Conservation (phyloP, 2,888 invertebrate species). For the Patella pellucida region DNA sequence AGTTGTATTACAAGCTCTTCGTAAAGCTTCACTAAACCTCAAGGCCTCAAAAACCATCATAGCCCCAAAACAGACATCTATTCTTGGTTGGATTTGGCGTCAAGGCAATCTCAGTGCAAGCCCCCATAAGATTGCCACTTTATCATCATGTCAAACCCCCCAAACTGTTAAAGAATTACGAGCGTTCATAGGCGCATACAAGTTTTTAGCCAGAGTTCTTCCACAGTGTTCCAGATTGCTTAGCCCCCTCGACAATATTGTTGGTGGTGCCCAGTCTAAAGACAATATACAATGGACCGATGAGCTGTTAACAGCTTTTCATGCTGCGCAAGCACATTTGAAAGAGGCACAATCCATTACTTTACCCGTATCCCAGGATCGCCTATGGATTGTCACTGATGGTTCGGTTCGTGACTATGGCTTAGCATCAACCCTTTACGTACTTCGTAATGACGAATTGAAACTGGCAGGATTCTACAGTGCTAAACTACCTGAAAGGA, state of each 20-base stretch:
- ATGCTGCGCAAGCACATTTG: not conserved
- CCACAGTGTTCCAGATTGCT: not conserved
- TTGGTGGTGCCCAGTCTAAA: too few species aligned
- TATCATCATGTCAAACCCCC: not conserved
- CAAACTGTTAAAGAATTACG: not conserved
- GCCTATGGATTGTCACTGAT: not conserved
- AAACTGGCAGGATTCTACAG: too few species aligned
- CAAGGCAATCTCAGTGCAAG: not conserved
- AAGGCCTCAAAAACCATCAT: too few species aligned
- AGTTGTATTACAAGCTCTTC: constrained; percentile 23
- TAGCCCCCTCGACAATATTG: too few species aligned
- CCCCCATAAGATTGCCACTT: not conserved
- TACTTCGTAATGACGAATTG: too few species aligned
- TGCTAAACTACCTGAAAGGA: too few species aligned
- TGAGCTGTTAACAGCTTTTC: not conserved
- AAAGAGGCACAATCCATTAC: not conserved
- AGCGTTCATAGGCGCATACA: not conserved
- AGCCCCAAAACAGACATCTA: too few species aligned
- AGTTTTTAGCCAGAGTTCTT: not conserved
- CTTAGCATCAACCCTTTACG: not conserved
- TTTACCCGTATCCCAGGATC: not conserved
- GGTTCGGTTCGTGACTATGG: not conserved
- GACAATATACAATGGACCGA: too few species aligned
- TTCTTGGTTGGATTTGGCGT: not conserved
- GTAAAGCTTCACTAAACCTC: not conserved